A percentile compares a stretch with the other conserved stretches of the same genome.
phyloP scores from a whole-genome alignment of 37 sponge, comb jelly and placozoan species.

The Diacarnus erythraeanus region DNA sequence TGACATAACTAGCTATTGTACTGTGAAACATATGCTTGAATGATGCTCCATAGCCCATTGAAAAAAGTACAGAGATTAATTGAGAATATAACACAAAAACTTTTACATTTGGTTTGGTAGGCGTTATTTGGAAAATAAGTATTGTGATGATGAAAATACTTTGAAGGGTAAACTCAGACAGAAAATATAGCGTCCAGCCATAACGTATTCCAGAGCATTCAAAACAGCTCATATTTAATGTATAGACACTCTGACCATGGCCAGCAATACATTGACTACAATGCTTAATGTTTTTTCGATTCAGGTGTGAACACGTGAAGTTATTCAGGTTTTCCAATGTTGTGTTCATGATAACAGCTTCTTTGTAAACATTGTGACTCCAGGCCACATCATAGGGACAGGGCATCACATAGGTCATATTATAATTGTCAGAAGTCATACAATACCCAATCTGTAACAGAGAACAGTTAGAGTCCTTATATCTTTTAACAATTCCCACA shows the following conservation, averaged over 20 bases:
- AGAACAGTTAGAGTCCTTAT: not conserved
- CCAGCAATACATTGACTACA: not conserved
- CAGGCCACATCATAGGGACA: conserved; percentile 2
- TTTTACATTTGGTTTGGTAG: conserved; percentile 6
- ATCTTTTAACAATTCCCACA: too few species aligned
- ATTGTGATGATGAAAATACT: conserved; percentile 9
- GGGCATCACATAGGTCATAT: not conserved
- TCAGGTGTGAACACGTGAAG: conserved; percentile 23
- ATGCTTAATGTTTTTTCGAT: not conserved
- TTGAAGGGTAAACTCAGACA: conserved; percentile 1
- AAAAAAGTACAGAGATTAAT: not conserved
- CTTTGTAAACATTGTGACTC: too few species aligned
- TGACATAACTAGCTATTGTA: not conserved
- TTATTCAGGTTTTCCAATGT: conserved; percentile 2
- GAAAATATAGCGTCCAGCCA: conserved; percentile 19
- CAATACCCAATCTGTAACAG: conserved; percentile 21
- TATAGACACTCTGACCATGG: conserved; percentile 11
- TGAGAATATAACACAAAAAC: conserved; percentile 16
- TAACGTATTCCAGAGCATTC: not conserved
- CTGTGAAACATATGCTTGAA: not conserved
- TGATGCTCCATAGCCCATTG: not conserved
- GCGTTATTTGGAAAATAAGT: conserved; percentile 1
- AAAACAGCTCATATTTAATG: conserved; percentile 9
- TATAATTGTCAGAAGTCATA: conserved; percentile 1
- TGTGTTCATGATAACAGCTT: too few species aligned